Evolutionary conservation across 1,140 invertebrate species (phyloP).

Genomic region (Maconellicoccus hirsutus): DNA sequence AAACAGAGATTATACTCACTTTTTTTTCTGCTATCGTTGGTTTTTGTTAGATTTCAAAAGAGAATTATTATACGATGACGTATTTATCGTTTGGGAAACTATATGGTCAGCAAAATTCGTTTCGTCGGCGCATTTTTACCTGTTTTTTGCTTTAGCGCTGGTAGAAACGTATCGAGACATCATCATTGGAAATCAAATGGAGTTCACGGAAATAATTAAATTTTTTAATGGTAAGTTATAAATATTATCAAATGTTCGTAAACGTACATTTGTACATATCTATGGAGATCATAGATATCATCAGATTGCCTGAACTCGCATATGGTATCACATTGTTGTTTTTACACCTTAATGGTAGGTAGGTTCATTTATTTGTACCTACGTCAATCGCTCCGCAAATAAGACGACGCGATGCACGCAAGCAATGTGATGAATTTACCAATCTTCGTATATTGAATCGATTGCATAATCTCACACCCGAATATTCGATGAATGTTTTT

Average conservation of each 20-base stretch:
- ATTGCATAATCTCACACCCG: no score
- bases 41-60: conserved; percentile 65
- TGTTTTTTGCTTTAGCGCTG: conserved; percentile 84
- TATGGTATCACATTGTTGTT: no score
- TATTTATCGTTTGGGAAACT: conserved; percentile 87
- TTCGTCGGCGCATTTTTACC: conserved; percentile 75
- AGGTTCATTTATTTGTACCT: no score
- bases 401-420: no score
- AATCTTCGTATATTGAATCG: no score
- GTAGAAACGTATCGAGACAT: conserved; percentile 88
- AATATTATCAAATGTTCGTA: neutral
- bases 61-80: conserved; percentile 83
- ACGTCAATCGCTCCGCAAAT: no score
- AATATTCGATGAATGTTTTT: no score
- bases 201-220: conserved; percentile 95
- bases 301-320: no score
- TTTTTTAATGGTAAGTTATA: conserved; percentile 79
- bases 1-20: conserved; percentile 90
- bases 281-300: no score
- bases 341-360: no score
- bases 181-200: conserved; percentile 88
- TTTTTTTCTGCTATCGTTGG: conserved; percentile 96
- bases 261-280: no score
- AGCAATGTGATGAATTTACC: no score
- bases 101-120: conserved; percentile 89